phyloP scores from a whole-genome alignment of 2,797 vertebrate genomes.

The Limosa lapponica region DNA sequence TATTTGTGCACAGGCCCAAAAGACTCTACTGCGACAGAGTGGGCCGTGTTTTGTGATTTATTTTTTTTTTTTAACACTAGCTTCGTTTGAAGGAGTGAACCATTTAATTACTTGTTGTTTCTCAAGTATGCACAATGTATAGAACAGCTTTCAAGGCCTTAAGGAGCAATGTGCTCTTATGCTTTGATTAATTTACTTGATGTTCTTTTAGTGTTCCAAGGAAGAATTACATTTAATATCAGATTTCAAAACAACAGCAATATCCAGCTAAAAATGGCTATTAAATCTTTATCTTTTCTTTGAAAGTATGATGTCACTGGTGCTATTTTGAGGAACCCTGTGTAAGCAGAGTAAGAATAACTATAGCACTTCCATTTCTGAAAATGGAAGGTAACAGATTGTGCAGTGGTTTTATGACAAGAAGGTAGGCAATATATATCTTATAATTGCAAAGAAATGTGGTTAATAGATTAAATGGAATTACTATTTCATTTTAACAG shows the following conservation, averaged over 20 bases:
- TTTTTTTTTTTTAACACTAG: neutral
- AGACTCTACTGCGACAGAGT: neutral
- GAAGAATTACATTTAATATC: neutral
- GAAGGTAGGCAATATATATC: neutral
- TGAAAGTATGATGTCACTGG: neutral
- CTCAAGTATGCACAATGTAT: neutral
- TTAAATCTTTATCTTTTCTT: neutral
- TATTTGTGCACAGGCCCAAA: slow-evolving; percentile 30
- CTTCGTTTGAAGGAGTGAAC: slow-evolving; percentile 9
- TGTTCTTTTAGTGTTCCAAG: neutral
- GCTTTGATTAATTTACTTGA: neutral
- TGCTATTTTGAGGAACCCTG: slow-evolving; percentile 15
- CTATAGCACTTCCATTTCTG: neutral
- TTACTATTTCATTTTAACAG: neutral
- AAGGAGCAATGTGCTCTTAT: neutral
- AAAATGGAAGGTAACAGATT: neutral
- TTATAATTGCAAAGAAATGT: neutral
- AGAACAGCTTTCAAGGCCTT: slow-evolving; percentile 1
- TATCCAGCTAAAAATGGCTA: neutral
- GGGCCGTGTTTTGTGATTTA: neutral
- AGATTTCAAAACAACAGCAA: neutral
- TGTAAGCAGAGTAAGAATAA: slow-evolving; percentile 4
- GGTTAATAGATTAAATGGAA: neutral
- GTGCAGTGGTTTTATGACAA: neutral
- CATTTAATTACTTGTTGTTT: slow-evolving; percentile 48